Base-by-base conservation (phyloP, 2,888 invertebrate species). In the Eupithecia inturbata region DNA sequence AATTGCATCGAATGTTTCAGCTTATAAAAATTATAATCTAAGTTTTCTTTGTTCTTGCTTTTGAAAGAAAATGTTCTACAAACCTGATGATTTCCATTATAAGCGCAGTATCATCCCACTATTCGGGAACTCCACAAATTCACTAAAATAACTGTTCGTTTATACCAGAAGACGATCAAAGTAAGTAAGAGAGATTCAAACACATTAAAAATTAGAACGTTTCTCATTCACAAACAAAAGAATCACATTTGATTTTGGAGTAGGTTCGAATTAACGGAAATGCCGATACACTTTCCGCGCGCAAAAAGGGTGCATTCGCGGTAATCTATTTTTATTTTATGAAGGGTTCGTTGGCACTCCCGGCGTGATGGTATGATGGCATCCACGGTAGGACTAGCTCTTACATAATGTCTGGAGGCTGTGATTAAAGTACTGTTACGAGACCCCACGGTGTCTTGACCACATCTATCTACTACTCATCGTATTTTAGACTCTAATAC, bases 391-490 rank as follows among this genome's bases (percentile, higher is more conserved):
- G 91, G 91, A 94, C 94, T 94, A 92, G 88, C 82, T 84, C 89
- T 94, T 93, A 89, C 92, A 87, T 94, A 93, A 94, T 86, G 88
- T 80, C 84, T 88, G 90, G 89, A 92, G 89, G 86, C 89, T 82
- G 81, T 87, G 88, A 89, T 90, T 86, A 88, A 87, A 90, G 90
- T 95, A 95, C 95, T 91, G 95, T 95, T 95, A 95, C 83, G 87
- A 93, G 93, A 91, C 93, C 94, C 92, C 93, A 90, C 85, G 63
- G 49, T 49, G 22, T 62, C 31, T 70, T 41, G 45, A 22, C 68
- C 68, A 67, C 69, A 62, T 33, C 12, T 36, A 19, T 26, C 33
- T n/a, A 14, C 10, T 22, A 14, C 10, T 60, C 60, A 68, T n/a
- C 22, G 31, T 7, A 67, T 62, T 57, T 62, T 36, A 22, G 28